Evolutionary conservation across 2,888 invertebrate species (phyloP), one percentile per base, ranked within the genome.

Genomic region (Eupithecia tripunctaria): DNA sequence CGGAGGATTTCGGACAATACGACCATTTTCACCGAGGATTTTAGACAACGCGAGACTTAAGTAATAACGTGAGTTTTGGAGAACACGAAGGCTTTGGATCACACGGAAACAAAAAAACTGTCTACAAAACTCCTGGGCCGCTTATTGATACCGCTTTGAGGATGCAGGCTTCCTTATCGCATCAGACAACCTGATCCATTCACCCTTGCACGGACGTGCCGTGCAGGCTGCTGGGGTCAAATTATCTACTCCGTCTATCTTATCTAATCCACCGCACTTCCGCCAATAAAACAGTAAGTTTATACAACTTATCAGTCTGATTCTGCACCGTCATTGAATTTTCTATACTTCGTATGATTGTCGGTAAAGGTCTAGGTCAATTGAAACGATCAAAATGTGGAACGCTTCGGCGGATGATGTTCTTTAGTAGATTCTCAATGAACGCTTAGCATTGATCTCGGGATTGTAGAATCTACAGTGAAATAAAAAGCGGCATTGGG

Each of bases 401-500:
- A 10, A 51, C 8, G 21, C 47, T 63, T 56, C 29, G 21, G 18
- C 29, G 25, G 15, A 69, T 38, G 43, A 18, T 38, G 56, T 25
- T 43, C 67, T 65, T 75, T 75, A 68, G 72, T 25, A 81, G 80
- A 79, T 78, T 78, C 68, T 68, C 67, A 14, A 29, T 73, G 70
- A 68, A 66, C 62, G 67, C 70, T 76, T 67, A 67, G 73, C 41
- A 76, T 74, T 75, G 78, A 78, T 79, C 76, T 75, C 76, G 70
- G 72, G 76, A 69, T 65, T 47, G 69, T 76, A 73, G 69, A 69
- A 73, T 76, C 75, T 72, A 76, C 69, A 67, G 73, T 66, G 73
- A 68, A 72, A 70, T 75, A 79, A 77, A 77, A 75, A 76, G 65
- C 74, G 75, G 70, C 74, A 75, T 77, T 75, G 79, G 51, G 38